These are phyloP conservation scores for Fragariocoptes setiger DNA, from an alignment of 1,140 invertebrate species.

Conservation along the genomic window DNA sequence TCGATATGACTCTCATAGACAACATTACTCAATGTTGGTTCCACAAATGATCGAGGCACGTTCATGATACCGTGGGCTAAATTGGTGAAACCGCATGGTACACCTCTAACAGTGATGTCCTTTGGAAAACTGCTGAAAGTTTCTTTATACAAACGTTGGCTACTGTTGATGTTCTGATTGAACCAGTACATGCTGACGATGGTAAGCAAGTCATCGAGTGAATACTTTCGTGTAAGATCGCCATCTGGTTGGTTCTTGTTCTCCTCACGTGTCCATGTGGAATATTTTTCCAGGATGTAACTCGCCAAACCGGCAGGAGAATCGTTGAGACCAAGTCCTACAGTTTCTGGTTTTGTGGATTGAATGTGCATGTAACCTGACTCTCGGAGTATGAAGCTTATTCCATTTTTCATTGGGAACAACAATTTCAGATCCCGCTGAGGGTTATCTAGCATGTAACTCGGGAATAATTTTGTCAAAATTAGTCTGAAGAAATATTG, in stretches of 20 bases:
- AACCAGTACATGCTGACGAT: constrained; percentile 66
- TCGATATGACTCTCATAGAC: constrained; percentile 14
- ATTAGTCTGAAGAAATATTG: constrained; percentile 22
- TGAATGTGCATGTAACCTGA: constrained; percentile 45
- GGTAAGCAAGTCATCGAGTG: constrained; percentile 41
- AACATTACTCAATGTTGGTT: too few relatives aligned
- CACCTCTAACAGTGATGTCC: constrained; percentile 42
- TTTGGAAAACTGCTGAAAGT: constrained; percentile 29
- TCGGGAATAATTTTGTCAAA: constrained; percentile 23
- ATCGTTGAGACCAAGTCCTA: constrained; percentile 25
- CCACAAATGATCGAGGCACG: constrained; percentile 14
- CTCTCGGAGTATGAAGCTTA: constrained; percentile 26
- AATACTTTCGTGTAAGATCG: constrained; percentile 27
- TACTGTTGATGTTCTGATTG: constrained; percentile 37
- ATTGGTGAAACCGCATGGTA: constrained; percentile 34
- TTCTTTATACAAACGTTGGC: constrained; percentile 39
- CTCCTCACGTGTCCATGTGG: constrained; percentile 12
- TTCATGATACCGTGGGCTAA: constrained; percentile 29
- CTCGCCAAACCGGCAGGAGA: constrained; percentile 15
- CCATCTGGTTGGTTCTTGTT: constrained; percentile 26
- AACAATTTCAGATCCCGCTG: constrained; percentile 18
- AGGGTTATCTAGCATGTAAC: constrained; percentile 21
- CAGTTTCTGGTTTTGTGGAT: constrained; percentile 58
- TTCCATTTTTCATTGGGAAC: constrained; percentile 17
- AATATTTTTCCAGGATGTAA: constrained; percentile 58